A percentile compares a stretch with the other conserved stretches of the same genome.
Conservation (phyloP, 2,113 vertebrate species). For the Cricetomys ansorgei region DNA sequence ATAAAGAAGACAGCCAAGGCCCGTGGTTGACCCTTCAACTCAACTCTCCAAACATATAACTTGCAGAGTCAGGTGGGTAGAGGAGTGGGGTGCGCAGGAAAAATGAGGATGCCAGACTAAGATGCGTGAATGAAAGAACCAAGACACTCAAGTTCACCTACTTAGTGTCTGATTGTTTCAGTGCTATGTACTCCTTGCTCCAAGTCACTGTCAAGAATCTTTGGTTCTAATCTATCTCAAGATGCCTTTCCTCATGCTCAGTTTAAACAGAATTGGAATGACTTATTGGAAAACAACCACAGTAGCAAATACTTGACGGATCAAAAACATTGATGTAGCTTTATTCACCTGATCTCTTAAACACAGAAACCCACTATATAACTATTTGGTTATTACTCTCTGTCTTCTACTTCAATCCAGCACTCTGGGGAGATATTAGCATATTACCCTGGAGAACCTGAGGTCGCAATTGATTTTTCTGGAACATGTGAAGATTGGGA, state of each 20-base stretch:
- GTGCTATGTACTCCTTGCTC: not conserved
- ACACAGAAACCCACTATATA: not conserved
- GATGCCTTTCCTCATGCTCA: not conserved
- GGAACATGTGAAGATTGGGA: not conserved
- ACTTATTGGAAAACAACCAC: slow-evolving; percentile 4
- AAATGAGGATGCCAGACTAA: not conserved
- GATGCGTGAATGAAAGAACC: not conserved
- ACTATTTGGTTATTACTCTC: not conserved
- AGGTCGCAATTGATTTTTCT: not conserved
- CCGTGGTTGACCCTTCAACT: not conserved
- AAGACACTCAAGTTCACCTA: too few relatives aligned
- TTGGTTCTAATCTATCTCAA: slow-evolving; percentile 23
- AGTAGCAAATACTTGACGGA: not conserved
- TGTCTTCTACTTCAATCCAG: not conserved
- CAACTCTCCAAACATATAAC: slow-evolving; percentile 27
- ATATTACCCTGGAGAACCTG: not conserved
- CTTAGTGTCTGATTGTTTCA: not conserved
- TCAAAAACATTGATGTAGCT: not conserved
- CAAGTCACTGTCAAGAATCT: not conserved
- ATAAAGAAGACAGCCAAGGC: slow-evolving; percentile 35
- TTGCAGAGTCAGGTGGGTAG: not conserved
- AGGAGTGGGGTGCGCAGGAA: not conserved
- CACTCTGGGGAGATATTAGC: not conserved
- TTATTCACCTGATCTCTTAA: not conserved
- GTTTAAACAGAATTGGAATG: slow-evolving; percentile 6